phyloP scores from a whole-genome alignment of 2,113 vertebrate genomes.

The Paramormyrops kingsleyae region DNA sequence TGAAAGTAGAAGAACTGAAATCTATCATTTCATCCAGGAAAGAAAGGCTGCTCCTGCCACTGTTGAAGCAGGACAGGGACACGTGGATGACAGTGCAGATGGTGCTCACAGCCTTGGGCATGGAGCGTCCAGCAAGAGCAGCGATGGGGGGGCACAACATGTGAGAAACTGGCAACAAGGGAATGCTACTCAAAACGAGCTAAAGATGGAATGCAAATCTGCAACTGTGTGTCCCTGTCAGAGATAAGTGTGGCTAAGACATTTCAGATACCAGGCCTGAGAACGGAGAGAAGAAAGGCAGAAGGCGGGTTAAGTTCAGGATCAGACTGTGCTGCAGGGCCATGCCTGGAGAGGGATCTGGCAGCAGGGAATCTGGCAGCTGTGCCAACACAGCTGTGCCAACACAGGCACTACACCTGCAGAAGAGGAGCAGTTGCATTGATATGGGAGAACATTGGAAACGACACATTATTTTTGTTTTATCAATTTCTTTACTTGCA shows the following conservation, averaged over 20 bases:
- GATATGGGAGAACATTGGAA: not conserved
- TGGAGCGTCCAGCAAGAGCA: constrained; percentile 4
- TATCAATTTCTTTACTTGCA: not conserved
- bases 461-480: not conserved
- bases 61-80: constrained; percentile 11
- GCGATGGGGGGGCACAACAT: constrained; percentile 8
- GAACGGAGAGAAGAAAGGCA: not conserved
- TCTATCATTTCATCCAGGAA: constrained; percentile 23
- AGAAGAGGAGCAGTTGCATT: not conserved
- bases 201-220: constrained; percentile 4
- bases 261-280: not conserved
- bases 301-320: not conserved
- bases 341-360: not conserved
- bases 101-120: constrained; percentile 30
- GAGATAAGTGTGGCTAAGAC: not conserved
- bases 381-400: not conserved
- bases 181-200: not conserved
- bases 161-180: not conserved
- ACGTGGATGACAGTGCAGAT: constrained; percentile 32
- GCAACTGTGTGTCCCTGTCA: not conserved
- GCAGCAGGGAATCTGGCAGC: not conserved
- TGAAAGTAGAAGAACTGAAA: constrained; percentile 22
- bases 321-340: not conserved
- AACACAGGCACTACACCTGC: not conserved
- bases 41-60: not conserved